Evolutionary conservation across 1,140 invertebrate species (phyloP), one percentile per base, ranked within the genome.

Genomic region (Saccostrea glomerata): DNA sequence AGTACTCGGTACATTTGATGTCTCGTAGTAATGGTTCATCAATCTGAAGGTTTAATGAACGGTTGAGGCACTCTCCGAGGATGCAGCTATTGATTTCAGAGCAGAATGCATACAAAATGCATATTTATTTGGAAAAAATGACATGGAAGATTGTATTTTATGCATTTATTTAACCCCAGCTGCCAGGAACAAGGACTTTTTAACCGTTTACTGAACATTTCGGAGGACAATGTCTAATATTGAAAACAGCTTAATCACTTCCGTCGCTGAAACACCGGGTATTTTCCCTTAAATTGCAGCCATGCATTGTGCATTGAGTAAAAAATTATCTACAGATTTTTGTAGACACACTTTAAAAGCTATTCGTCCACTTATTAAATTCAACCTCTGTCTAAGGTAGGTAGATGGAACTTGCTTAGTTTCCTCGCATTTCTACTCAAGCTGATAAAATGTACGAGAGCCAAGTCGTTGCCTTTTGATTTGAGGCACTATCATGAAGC

Each of bases 91-190:
- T 77, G 70, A 77, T 77, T 77, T 77, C 70, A 11, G 70, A 30
- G 25, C 70, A 77, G 30, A 77, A 77, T 77, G 70, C 70, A 77
- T 77, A 77, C 70, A 77, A 77, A 77, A 77, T 77, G 70, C 70
- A 77, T 77, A 77, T 77, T 77, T 77, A 77, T 77, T 77, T 30
- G 15, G 25, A 15, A 15, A 25, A 77, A 77, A 77, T 77, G 70
- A 30, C 70, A 77, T 36, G 23, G 70, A 36, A 77, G 70, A 77
- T 36, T 77, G 30, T 77, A 77, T 77, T 77, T 77, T 77, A 77
- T 77, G 70, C 70, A 77, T 77, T 77, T 77, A 77, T 77, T 77
- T 77, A 77, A 77, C 70, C 70, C 15, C 70, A 77, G 25, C 23
- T 77, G 70, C 70, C 70, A 77, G 30, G 70, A 77, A 23, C 70